Conservation (phyloP, 2,888 invertebrate genomes). For the Leucozona laternaria region DNA sequence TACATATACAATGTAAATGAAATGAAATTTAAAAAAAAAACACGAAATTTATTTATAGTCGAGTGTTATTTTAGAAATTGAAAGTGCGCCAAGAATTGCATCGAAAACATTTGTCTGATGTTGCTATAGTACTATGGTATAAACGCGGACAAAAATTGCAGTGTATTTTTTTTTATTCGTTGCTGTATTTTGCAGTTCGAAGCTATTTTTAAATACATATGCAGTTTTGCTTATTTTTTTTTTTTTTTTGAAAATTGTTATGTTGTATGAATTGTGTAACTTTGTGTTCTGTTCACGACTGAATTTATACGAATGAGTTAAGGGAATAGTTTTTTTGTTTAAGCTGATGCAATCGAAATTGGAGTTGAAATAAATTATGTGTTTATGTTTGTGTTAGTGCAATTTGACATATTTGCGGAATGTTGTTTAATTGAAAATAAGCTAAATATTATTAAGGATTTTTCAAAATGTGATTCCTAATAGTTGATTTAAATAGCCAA, state of each 20-base stretch:
- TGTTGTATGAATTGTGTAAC: constrained; percentile 19
- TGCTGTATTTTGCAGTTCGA: constrained; percentile 12
- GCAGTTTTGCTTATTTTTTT: background rate
- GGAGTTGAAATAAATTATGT: background rate
- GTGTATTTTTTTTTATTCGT: background rate
- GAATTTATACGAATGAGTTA: background rate
- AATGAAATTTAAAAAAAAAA: background rate
- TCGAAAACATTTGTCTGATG: constrained; percentile 33
- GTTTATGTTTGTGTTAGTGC: background rate
- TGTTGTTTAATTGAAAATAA: background rate
- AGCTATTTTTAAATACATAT: constrained; percentile 24
- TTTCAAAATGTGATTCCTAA: too few species aligned
- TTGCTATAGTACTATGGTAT: too few species aligned
- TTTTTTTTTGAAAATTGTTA: constrained; percentile 2
- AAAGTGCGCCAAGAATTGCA: constrained; percentile 71
- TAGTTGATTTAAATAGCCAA: too few species aligned
- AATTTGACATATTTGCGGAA: constrained; percentile 10
- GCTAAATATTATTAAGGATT: background rate
- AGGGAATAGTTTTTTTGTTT: background rate
- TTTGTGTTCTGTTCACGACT: background rate
- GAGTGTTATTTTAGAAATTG: constrained; percentile 70
- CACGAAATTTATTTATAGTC: constrained; percentile 55
- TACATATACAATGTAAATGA: constrained; percentile 11
- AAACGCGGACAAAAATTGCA: constrained; percentile 15
- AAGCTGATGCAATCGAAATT: background rate